Evolutionary conservation across 2,113 vertebrate genomes (phyloP).

Genomic region (Hassar affinis): DNA sequence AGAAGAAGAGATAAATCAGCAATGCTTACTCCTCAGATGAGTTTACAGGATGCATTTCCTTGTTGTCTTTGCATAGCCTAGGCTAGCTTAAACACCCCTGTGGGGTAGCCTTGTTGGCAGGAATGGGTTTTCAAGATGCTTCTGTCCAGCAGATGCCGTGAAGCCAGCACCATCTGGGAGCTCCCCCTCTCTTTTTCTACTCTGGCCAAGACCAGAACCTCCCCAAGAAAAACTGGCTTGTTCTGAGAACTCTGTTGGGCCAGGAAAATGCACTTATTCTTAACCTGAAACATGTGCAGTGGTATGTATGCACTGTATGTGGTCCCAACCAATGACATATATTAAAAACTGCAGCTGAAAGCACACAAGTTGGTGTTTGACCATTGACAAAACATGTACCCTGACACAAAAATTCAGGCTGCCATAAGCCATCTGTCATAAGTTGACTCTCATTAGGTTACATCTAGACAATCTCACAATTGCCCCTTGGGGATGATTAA

Average conservation of each 20-base stretch:
- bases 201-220: conserved; percentile 27
- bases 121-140: conserved; percentile 54
- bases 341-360: conserved; percentile 32
- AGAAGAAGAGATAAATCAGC: conserved; percentile 42
- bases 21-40: conserved; percentile 32
- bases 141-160: conserved; percentile 24
- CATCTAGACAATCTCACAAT: conserved; percentile 17
- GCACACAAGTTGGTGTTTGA: not conserved
- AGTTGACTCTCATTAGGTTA: conserved; percentile 10
- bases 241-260: conserved; percentile 1
- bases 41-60: conserved; percentile 33
- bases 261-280: conserved; percentile 36
- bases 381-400: conserved; percentile 34
- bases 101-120: conserved; percentile 43
- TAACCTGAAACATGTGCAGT: conserved; percentile 48
- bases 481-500: no score
- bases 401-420: conserved; percentile 23
- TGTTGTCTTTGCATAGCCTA: conserved; percentile 27
- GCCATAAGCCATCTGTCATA: conserved; percentile 17
- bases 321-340: conserved; percentile 37
- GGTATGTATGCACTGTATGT: conserved; percentile 31
- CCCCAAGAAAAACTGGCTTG: conserved; percentile 20
- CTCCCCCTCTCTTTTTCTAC: conserved; percentile 5
- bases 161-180: conserved; percentile 38
- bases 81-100: conserved; percentile 36